Percentiles rank a stretch among this genome's conserved stretches.
These are phyloP conservation scores for Polylopha cassiicola DNA, from an alignment of 2,888 invertebrate species.

Conservation along the genomic window DNA sequence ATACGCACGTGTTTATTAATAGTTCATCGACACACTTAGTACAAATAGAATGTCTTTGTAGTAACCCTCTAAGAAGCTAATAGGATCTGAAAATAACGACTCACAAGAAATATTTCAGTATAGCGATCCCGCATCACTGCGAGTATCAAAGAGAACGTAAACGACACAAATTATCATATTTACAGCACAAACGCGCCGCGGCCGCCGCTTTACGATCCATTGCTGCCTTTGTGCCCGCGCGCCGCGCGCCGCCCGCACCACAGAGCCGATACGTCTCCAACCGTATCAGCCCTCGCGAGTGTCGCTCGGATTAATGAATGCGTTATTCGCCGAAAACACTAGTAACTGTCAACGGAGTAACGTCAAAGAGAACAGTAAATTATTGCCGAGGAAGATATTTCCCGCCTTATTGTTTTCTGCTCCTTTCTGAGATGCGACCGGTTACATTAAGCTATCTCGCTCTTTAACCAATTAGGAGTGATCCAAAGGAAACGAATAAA, in stretches of 20 bases:
- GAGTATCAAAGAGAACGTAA: conserved; percentile 42
- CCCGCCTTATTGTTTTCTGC: conserved; percentile 46
- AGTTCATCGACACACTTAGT: too few species aligned
- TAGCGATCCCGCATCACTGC: conserved; percentile 39
- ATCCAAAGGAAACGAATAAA: conserved; percentile 50
- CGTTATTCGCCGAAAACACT: conserved; percentile 49
- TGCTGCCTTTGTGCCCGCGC: conserved; percentile 55
- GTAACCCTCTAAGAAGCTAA: too few species aligned
- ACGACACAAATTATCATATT: conserved; percentile 45
- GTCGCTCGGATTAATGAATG: conserved; percentile 59
- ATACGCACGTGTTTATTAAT: too few species aligned
- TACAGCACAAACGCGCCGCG: conserved; percentile 31
- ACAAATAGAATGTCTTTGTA: too few species aligned
- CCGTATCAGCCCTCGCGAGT: conserved; percentile 45
- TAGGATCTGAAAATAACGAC: conserved; percentile 13
- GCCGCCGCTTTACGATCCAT: conserved; percentile 56
- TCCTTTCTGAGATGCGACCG: conserved; percentile 33
- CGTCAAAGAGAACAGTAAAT: conserved; percentile 45
- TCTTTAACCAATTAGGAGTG: conserved; percentile 53
- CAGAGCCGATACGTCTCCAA: conserved; percentile 49
- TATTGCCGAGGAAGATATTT: conserved; percentile 63
- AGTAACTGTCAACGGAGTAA: conserved; percentile 49
- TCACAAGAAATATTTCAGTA: conserved; percentile 5
- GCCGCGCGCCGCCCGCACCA: conserved; percentile 33
- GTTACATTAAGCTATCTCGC: conserved; percentile 36